Base-by-base conservation (phyloP, 2,113 vertebrate genomes). In the Chloropsis hardwickii region DNA sequence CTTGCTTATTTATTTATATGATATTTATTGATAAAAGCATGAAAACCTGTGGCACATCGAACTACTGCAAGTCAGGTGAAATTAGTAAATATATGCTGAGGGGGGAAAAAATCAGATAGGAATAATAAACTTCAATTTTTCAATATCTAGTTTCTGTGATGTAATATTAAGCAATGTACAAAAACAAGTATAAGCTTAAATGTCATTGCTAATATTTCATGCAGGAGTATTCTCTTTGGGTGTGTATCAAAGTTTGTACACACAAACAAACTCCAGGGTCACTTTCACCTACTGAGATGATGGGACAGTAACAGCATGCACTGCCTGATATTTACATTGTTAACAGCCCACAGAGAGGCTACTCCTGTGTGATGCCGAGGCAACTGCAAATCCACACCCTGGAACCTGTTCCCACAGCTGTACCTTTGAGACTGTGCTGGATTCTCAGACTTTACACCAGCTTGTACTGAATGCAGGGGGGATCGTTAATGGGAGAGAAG, bases 401-500 rank as follows among this genome's bases (percentile, higher is more conserved):
- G 48, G 5, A 54, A 81, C 64, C 67, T 69, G 33, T 5, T 54
- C 56, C 53, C 72, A 14, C 1, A 50, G 39, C 85, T 4, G 1
- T 17, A 45, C 64, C 82, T 83, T 58, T 29, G 65, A 12, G 53
- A 40, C 39, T 39, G 8, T 10, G 5, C 28, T 20, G 51, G 18
- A 70, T 42, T 47, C 12, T 5, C 78, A 58, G 77, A 15, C 65
- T 87, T 79, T 8, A 39, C 70, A 80, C n/a, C 66, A 73, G 39
- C 47, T 53, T 29, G 45, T 18, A 40, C 23, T 48, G 78, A 56
- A 57, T 1, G 10, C 6, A 12, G 31, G 56, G 23, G 40, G 6
- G 61, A 50, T 12, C 0, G 0, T 5, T 23, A 48, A n/a, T 11
- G 29, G 2, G 5, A 81, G 60, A 40, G 10, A 44, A 83, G 54